These are phyloP conservation scores for Sebastes taczanowskii DNA, from an alignment of 2,797 vertebrate species.

Conservation along the genomic window DNA sequence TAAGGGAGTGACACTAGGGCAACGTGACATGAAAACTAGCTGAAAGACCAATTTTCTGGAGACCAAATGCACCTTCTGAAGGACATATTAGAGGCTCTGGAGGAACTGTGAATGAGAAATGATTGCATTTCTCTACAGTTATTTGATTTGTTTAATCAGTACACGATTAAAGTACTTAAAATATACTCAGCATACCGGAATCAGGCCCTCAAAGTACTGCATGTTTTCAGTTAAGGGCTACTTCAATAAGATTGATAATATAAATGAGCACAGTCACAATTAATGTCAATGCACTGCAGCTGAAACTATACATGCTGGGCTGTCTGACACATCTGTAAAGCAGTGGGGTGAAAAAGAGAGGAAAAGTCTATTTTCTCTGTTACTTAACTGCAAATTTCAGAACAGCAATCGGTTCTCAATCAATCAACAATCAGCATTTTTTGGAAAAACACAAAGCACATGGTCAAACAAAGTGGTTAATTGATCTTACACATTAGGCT, in stretches of 20 bases:
- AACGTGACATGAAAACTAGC: not conserved
- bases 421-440: not conserved
- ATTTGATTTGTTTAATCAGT: not conserved
- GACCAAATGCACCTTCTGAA: not conserved
- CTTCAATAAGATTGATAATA: not conserved
- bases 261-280: not conserved
- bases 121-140: not conserved
- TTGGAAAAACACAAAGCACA: not conserved
- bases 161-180: not conserved
- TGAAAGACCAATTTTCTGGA: not conserved
- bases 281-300: not conserved
- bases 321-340: not conserved
- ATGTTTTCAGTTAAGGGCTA: not conserved
- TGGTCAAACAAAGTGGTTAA: not conserved
- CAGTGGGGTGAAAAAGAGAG: not conserved
- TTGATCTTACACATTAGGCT: not conserved
- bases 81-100: not conserved
- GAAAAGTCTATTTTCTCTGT: not conserved
- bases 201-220: not conserved
- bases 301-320: not conserved
- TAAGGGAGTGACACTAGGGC: not conserved
- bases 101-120: not conserved
- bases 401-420: not conserved
- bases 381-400: not conserved
- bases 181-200: not conserved